Base-by-base conservation (phyloP, 2,888 invertebrate species). In the Germaria angustata region DNA sequence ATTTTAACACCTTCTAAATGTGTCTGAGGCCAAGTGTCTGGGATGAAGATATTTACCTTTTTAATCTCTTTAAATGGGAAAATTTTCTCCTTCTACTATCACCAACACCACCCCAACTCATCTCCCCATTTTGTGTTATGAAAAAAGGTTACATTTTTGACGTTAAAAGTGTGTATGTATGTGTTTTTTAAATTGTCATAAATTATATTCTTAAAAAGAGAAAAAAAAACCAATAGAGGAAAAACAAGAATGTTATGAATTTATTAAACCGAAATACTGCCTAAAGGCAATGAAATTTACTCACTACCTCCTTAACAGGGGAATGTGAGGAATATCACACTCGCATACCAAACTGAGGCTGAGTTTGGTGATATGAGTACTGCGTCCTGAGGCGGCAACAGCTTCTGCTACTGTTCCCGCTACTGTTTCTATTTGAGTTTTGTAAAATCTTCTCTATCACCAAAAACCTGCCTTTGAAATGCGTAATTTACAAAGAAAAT, bases 211-310 rank as follows among this genome's bases (percentile, higher is more conserved):
- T 82, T 82, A 79, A 79, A 63, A 41, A 51, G 49, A 55, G 15
- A 66, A 49, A 20, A 36, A 20, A 32, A 32, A 15, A n/a, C 9
- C 11, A 17, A 9, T 1, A 22, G 8, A 39, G 39, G 39, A 39
- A 41, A 66, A 46, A 57, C 61, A 77, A 79, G 71, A 82, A 71
- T 76, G 75, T 76, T 79, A 79, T 82, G 82, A 82, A 82, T 79
- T 71, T 71, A 75, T 82, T 68, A 61, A 66, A 79, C 82, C 57
- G 59, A 78, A 73, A 78, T 78, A 65, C 81, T 61, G 65, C 69
- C 78, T 78, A 73, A 55, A 68, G 65, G 75, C 73, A 75, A 71
- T 66, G 68, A 72, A 81, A 77, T 61, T 68, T 36, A 49, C 59
- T 51, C 20, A 41, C n/a, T 9, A 22, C 44, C 20, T 68, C 63